A percentile compares a stretch with the other conserved stretches of the same genome.
phyloP scores from a whole-genome alignment of 2,113 vertebrate genomes.

The Helogale parvula region DNA sequence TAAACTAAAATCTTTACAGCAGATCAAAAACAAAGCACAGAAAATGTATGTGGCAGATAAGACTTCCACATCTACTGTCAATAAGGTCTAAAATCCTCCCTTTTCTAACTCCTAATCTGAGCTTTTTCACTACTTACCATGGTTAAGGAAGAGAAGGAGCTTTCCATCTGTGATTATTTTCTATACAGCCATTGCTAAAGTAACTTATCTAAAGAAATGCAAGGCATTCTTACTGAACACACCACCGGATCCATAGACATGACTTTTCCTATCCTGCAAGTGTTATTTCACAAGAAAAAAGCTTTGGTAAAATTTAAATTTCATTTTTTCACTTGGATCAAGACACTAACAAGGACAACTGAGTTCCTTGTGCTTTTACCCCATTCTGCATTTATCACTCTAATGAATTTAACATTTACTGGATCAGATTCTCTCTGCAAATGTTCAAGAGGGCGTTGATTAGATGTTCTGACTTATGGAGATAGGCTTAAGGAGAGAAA shows the following conservation, averaged over 20 bases:
- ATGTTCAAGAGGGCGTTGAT: neutral
- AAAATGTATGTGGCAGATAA: neutral
- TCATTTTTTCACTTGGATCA: slow-evolving; percentile 9
- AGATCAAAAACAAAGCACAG: neutral
- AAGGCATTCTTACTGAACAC: neutral
- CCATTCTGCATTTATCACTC: slow-evolving; percentile 1
- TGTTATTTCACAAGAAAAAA: neutral
- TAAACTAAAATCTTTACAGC: neutral
- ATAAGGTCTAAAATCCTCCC: neutral
- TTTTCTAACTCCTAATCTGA: neutral
- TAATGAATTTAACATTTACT: slow-evolving; percentile 37
- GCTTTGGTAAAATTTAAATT: slow-evolving; percentile 3
- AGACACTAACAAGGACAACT: neutral
- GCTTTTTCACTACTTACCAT: neutral
- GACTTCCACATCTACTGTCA: neutral
- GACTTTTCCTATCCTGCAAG: neutral
- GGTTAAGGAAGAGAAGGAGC: neutral
- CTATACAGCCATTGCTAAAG: neutral
- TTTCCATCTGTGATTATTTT: neutral
- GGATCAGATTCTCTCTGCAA: neutral
- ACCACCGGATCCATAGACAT: neutral
- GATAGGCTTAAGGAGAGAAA: neutral
- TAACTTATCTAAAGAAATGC: neutral
- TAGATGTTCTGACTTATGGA: neutral
- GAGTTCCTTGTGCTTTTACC: neutral